phyloP scores from a whole-genome alignment of 2,888 invertebrate species.

The Oxycera nigricornis region DNA sequence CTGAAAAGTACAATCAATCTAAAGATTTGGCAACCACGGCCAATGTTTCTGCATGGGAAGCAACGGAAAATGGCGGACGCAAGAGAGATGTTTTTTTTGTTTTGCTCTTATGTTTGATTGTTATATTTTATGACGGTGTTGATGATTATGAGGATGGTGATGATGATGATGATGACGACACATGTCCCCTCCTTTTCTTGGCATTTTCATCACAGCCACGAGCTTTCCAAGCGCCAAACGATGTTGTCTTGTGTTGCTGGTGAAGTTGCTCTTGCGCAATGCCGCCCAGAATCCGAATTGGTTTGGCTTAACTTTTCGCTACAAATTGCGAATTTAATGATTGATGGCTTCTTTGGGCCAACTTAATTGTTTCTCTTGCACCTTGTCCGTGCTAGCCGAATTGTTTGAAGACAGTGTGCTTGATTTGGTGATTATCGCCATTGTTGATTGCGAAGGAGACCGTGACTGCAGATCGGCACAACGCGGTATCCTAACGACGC shows the following conservation, averaged over 20 bases:
- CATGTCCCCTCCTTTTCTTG: not conserved
- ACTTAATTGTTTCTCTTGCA: not conserved
- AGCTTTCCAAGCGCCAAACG: not conserved
- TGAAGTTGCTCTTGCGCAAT: not conserved
- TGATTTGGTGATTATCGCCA: no score
- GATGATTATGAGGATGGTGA: not conserved
- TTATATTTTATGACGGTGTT: not conserved
- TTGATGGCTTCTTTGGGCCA: not conserved
- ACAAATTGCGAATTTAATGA: not conserved
- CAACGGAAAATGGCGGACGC: not conserved
- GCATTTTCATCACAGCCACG: not conserved
- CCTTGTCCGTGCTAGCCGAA: no score
- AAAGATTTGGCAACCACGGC: not conserved
- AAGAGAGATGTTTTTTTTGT: not conserved
- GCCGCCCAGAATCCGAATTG: not conserved
- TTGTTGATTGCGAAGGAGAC: no score
- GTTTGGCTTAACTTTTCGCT: not conserved
- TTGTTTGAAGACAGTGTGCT: no score
- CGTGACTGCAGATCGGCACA: no score
- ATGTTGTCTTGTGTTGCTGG: not conserved
- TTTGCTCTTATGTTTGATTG: constrained; percentile 4
- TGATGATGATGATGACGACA: constrained; percentile 2
- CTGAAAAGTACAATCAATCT: not conserved
- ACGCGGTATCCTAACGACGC: no score
- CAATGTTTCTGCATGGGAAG: not conserved